phyloP scores from a whole-genome alignment of 2,888 invertebrate species.

The Sarcophaga carnaria region DNA sequence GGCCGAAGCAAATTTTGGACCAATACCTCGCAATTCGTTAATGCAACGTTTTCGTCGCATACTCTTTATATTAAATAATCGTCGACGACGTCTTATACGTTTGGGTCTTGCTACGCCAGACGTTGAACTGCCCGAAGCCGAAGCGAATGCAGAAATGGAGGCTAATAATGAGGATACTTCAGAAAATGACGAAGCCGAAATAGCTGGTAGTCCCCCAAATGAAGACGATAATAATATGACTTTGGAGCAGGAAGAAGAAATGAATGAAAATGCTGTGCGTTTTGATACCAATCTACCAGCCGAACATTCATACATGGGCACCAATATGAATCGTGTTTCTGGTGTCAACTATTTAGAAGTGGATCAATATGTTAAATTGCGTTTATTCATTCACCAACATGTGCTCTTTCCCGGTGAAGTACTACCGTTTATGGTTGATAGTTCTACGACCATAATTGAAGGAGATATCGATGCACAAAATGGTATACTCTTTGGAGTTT shows the following conservation, averaged over 20 bases:
- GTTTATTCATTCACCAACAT: constrained; percentile 84
- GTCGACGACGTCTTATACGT: constrained; percentile 67
- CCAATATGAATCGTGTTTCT: constrained; percentile 84
- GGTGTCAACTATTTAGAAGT: constrained; percentile 86
- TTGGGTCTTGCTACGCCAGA: constrained; percentile 42
- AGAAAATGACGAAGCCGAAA: constrained; percentile 49
- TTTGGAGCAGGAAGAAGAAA: constrained; percentile 64
- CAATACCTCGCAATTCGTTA: constrained; percentile 72
- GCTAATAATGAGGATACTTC: constrained; percentile 34
- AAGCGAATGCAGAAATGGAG: constrained; percentile 57
- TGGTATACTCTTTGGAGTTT: constrained; percentile 80
- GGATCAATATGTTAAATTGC: constrained; percentile 83
- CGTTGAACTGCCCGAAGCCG: constrained; percentile 43
- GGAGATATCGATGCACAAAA: constrained; percentile 75
- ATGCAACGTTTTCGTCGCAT: constrained; percentile 77
- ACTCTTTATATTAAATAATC: constrained; percentile 75
- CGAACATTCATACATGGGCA: constrained; percentile 83
- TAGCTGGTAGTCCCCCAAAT: constrained; percentile 13
- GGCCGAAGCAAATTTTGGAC: constrained; percentile 59
- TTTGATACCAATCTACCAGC: constrained; percentile 84
- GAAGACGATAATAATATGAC: constrained; percentile 69
- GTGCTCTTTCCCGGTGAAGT: constrained; percentile 91
- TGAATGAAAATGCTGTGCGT: constrained; percentile 72
- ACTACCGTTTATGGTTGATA: constrained; percentile 85
- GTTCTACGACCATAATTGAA: constrained; percentile 80